phyloP scores from a whole-genome alignment of 1,140 invertebrate genomes.

The Drosophila jambulina region DNA sequence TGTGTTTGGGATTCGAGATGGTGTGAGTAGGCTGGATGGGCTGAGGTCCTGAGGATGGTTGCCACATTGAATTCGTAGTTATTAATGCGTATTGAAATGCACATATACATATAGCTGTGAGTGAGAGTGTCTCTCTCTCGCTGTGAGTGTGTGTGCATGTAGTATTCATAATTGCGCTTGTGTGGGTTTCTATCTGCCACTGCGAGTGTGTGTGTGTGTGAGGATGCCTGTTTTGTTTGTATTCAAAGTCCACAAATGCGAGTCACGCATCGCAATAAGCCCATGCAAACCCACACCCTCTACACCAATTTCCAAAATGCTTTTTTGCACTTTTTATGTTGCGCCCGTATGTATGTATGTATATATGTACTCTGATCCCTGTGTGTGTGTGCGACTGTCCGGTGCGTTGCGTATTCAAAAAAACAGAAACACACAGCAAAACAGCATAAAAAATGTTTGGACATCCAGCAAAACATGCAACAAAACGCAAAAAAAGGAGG shows the following conservation, averaged over 20 bases:
- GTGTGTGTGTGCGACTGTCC: slow-evolving; percentile 45
- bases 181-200: slow-evolving; percentile 38
- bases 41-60: slow-evolving; percentile 37
- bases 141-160: slow-evolving; percentile 19
- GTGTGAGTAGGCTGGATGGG: slow-evolving; percentile 7
- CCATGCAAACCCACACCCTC: slow-evolving; percentile 56
- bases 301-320: slow-evolving; percentile 26
- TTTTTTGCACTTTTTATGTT: slow-evolving; percentile 57
- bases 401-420: slow-evolving; percentile 53
- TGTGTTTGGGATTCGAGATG: slow-evolving; percentile 3
- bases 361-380: slow-evolving; percentile 5
- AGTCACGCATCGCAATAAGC: slow-evolving; percentile 79
- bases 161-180: slow-evolving; percentile 43
- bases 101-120: slow-evolving; percentile 46
- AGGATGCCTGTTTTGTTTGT: slow-evolving; percentile 72
- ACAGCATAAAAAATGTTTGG: slow-evolving; percentile 72
- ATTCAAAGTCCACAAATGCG: slow-evolving; percentile 80
- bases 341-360: slow-evolving; percentile 10
- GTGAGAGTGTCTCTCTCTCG: slow-evolving; percentile 42
- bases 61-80: slow-evolving; percentile 81
- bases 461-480: slow-evolving; percentile 60
- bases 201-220: slow-evolving; percentile 19
- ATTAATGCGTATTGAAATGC: slow-evolving; percentile 81
- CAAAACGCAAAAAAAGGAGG: slow-evolving; percentile 37
- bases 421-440: slow-evolving; percentile 61